Percentiles rank a stretch among this genome's conserved stretches.
Conservation (phyloP, 2,888 invertebrate species). For the Drosophila ezoana region DNA sequence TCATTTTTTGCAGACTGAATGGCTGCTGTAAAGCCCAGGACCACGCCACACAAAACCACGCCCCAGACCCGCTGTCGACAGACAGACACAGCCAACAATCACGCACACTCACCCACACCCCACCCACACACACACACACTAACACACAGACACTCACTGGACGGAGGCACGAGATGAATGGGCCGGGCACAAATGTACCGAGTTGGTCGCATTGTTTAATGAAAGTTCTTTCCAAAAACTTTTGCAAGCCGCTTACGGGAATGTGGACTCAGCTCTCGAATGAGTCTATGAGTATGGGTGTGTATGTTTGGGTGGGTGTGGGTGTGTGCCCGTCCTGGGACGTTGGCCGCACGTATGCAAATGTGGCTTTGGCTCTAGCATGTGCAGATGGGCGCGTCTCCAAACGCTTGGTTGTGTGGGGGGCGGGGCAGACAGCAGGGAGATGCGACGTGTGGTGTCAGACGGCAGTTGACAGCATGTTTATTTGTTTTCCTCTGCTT, state of each 20-base stretch:
- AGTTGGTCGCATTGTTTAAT: conserved; percentile 78
- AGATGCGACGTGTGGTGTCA: conserved; percentile 74
- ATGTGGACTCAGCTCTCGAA: conserved; percentile 34
- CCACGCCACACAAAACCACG: conserved; percentile 32
- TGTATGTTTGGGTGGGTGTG: conserved; percentile 28
- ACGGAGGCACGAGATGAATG: conserved; percentile 57
- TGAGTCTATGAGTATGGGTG: conserved; percentile 9
- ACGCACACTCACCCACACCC: conserved; percentile 38
- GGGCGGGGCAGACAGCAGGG: conserved; percentile 20
- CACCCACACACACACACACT: conserved; percentile 15
- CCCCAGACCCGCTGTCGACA: conserved; percentile 42
- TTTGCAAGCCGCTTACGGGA: conserved; percentile 55
- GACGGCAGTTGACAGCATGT: conserved; percentile 81
- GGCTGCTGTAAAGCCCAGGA: conserved; percentile 54
- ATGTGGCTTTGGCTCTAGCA: conserved; percentile 46
- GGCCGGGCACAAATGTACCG: conserved; percentile 67
- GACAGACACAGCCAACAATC: conserved; percentile 48
- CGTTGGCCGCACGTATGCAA: conserved; percentile 65
- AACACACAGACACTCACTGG: conserved; percentile 31
- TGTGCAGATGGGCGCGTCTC: conserved; percentile 44
- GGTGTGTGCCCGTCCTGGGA: conserved; percentile 49
- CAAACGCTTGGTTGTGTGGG: background rate
- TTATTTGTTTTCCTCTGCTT: conserved; percentile 72
- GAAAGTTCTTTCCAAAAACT: conserved; percentile 80
- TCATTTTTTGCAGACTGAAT: conserved; percentile 75